Evolutionary conservation across 2,113 vertebrate genomes (phyloP), one percentile per base, ranked within the genome.

Genomic region (Limanda limanda): DNA sequence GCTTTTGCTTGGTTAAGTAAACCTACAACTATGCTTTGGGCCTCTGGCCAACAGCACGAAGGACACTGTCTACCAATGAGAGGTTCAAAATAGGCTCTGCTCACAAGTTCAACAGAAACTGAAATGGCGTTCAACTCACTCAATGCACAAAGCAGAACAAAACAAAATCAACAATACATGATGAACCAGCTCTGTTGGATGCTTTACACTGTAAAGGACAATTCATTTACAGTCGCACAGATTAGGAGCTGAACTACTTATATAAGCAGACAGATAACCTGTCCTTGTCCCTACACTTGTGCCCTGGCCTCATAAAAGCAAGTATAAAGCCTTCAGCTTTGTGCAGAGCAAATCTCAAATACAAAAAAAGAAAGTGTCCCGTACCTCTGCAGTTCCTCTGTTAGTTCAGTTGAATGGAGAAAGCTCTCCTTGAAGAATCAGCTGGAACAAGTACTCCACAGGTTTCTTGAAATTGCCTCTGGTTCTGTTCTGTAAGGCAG

Each of bases 321-420:
- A 72, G 72, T 54, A 83, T 92, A 92, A 89, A 92, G 79, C 84
- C 79, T 92, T 87, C n/a, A 87, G 82, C 73, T 76, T 45, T 48
- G 31, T 69, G 76, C 74, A 65, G 8, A 79, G 42, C 76, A 85
- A 78, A 79, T 47, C 48, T 78, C 23, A 84, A 23, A 37, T 82
- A 61, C 52, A 52, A 59, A 12, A 18, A 17, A 81, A 79, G 74
- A 13, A 35, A 76, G 62, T 64, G 23, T 31, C 78, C 86, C 93
- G 85, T 94, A 97, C 96, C 96, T 96, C 96, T 96, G 91, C 59
- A 73, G 55, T 71, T 73, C 47, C 62, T 88, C 73, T 59, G 76
- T 71, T 85, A 89, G 82, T 92, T 94, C 88, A 89, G 87, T 73
- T 66, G 75, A 68, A 83, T 63, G 87, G 81, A 73, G 78, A 84